Conservation (phyloP, 2,888 invertebrate genomes). For the Pandemis heparana region DNA sequence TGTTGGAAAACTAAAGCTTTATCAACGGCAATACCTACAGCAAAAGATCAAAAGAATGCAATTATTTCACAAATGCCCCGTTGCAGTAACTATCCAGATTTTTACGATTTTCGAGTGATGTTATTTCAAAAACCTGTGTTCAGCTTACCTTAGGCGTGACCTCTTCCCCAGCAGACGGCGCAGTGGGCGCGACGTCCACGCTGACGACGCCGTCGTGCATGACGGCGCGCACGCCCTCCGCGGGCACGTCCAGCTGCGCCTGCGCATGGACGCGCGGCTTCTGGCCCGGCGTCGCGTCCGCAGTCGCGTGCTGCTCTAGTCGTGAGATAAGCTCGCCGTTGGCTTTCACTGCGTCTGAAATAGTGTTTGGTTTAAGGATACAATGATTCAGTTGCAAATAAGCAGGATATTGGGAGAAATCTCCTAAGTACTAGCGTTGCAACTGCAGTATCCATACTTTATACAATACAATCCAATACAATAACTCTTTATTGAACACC, state of each 20-base stretch:
- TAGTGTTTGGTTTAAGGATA: neutral
- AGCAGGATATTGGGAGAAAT: too few relatives aligned
- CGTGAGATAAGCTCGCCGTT: conserved; percentile 76
- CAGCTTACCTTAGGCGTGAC: conserved; percentile 69
- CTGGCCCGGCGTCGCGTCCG: conserved; percentile 69
- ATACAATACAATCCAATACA: too few relatives aligned
- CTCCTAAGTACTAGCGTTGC: too few relatives aligned
- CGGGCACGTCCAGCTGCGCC: conserved; percentile 85
- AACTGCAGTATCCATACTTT: too few relatives aligned
- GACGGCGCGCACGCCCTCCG: conserved; percentile 82
- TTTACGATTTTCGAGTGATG: too few relatives aligned
- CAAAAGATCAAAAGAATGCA: too few relatives aligned
- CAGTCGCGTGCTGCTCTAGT: conserved; percentile 73
- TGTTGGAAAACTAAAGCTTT: too few relatives aligned
- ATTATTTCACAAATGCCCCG: too few relatives aligned
- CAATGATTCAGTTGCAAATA: neutral
- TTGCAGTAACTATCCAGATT: too few relatives aligned
- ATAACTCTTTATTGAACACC: too few relatives aligned
- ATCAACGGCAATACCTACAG: too few relatives aligned
- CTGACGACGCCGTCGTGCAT: conserved; percentile 76
- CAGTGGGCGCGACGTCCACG: conserved; percentile 63
- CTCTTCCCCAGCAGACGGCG: conserved; percentile 64
- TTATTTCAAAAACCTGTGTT: too few relatives aligned
- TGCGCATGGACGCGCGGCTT: conserved; percentile 78
- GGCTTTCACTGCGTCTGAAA: conserved; percentile 70